Evolutionary conservation across 2,888 invertebrate genomes (phyloP), one percentile per base, ranked within the genome.

Genomic region (Drosophila lutescens): DNA sequence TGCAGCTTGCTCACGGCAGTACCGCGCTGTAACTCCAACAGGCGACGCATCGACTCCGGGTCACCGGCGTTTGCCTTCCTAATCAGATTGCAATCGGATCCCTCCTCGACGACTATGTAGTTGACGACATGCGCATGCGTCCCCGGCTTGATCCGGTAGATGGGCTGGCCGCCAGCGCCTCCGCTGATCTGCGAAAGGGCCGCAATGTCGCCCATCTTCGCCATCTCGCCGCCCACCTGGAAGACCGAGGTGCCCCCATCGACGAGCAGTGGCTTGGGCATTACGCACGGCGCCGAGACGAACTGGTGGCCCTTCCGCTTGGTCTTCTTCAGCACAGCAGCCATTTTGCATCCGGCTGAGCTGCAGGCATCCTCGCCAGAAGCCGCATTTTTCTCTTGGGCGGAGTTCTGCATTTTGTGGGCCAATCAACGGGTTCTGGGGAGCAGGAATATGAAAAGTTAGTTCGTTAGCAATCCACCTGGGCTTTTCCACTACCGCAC

Each of bases 81-180:
- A 72, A 91, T 67, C 4, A 26, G 26, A 26, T 26, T 26, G 26
- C 91, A 89, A 4, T 91, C 87, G 4, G 90, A 47, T 4, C 47
- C 90, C 9, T 90, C 87, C 47, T 91, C 91, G 1, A 91, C 80
- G 4, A 91, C 86, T 23, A 92, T 90, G 57, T 91, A 92, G 54
- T 91, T 91, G 1, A 91, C 87, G 15, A 91, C 87, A 26, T 91
- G 91, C 0, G 91, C 91, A 71, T 92, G 91, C 2, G 92, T 91
- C 54, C 91, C 92, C 0, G 91, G 92, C n/a, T 91, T 89, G 17
- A 91, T 89, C 9, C 91, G 89, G 63, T 89, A 91, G 0, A 91
- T 88, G 0, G 89, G 74, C 51, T 87, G 85, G 3, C 58, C 57
- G 4, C 41, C 34, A 9, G 60, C 59, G 1, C 20, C n/a, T 2